phyloP scores from a whole-genome alignment of 1,140 invertebrate species.

The Ectropis grisescens region DNA sequence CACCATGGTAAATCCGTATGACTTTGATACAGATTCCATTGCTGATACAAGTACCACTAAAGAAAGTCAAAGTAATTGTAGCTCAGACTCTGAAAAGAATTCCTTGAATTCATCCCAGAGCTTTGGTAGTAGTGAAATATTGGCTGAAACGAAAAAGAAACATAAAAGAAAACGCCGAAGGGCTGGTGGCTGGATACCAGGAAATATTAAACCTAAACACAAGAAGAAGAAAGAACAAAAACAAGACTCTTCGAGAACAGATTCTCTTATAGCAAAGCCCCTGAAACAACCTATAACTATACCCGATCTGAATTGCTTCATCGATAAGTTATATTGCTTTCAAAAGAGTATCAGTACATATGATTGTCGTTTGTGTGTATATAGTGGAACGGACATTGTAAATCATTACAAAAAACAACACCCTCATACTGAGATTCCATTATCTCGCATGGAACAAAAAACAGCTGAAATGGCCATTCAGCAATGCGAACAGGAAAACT shows the following conservation, averaged over 20 bases:
- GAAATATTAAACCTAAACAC: slow-evolving; percentile 38
- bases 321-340: slow-evolving; percentile 55
- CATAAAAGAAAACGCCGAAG: slow-evolving; percentile 36
- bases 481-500: slow-evolving; percentile 42
- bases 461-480: slow-evolving; percentile 57
- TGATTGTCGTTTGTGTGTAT: slow-evolving; percentile 72
- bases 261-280: no score
- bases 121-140: slow-evolving; percentile 27
- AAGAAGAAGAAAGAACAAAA: slow-evolving; percentile 31
- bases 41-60: slow-evolving; percentile 22
- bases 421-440: slow-evolving; percentile 74
- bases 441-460: slow-evolving; percentile 70
- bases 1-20: slow-evolving; percentile 33
- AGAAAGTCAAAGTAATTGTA: slow-evolving; percentile 13
- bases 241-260: background rate
- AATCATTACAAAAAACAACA: slow-evolving; percentile 76
- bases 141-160: slow-evolving; percentile 35
- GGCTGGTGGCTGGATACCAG: slow-evolving; percentile 30
- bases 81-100: slow-evolving; percentile 35
- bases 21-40: slow-evolving; percentile 43
- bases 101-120: slow-evolving; percentile 36
- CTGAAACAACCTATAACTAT: slow-evolving; percentile 5
- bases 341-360: slow-evolving; percentile 40
- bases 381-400: slow-evolving; percentile 73
- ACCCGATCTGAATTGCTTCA: slow-evolving; percentile 37